Evolutionary conservation across 2,113 vertebrate genomes (phyloP).

Genomic region (Aspiorhynchus laticeps): DNA sequence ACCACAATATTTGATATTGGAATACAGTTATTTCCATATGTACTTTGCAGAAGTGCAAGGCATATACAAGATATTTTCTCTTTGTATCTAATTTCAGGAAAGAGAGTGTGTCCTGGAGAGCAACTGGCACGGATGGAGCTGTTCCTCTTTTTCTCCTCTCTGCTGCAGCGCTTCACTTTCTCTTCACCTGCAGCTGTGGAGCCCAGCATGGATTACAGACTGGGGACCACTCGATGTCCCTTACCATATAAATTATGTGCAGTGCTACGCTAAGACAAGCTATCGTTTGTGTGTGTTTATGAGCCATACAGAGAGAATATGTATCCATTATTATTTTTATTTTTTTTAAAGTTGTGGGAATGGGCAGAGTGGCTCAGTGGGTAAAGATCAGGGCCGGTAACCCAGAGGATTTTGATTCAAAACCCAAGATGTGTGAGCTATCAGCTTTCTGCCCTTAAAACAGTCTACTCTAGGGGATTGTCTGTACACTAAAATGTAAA

Average conservation of each 20-base stretch:
- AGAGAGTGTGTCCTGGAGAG: conserved; percentile 79
- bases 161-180: conserved; percentile 73
- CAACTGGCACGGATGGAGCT: conserved; percentile 25
- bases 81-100: conserved; percentile 68
- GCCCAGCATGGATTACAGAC: conserved; percentile 64
- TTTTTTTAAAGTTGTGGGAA: not conserved
- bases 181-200: conserved; percentile 56
- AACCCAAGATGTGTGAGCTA: too few species aligned
- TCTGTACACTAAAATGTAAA: too few species aligned
- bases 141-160: conserved; percentile 78
- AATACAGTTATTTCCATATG: not conserved
- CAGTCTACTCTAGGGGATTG: too few species aligned
- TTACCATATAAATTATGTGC: conserved; percentile 66
- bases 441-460: too few species aligned
- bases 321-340: not conserved
- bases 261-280: conserved; percentile 29
- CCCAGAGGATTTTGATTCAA: too few species aligned
- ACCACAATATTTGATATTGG: not conserved
- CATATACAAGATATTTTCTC: not conserved
- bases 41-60: not conserved
- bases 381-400: too few species aligned
- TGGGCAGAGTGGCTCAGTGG: not conserved
- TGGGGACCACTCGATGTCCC: conserved; percentile 55
- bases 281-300: not conserved
- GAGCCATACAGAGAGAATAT: not conserved